phyloP scores from a whole-genome alignment of 2,113 vertebrate species.

The Lutjanus erythropterus region DNA sequence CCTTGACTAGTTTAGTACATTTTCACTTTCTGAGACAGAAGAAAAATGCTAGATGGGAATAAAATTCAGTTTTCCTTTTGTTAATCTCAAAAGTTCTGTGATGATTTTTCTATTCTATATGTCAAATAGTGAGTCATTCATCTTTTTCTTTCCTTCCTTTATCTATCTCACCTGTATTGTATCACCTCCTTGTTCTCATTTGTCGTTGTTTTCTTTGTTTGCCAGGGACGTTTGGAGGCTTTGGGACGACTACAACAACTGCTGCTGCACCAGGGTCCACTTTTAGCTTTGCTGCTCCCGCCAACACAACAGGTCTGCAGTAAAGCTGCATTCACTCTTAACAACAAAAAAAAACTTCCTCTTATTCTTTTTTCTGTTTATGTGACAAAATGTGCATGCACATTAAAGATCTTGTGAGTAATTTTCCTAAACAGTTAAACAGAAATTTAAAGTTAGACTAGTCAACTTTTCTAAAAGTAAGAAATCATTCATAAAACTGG shows the following conservation, averaged over 20 bases:
- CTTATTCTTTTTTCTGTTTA: too few species aligned
- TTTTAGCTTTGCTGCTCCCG: conserved; percentile 92
- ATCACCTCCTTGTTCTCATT: neutral
- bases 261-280: conserved; percentile 84
- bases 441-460: too few species aligned
- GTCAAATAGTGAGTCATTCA: neutral
- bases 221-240: conserved; percentile 93
- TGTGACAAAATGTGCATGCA: too few species aligned
- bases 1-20: neutral
- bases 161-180: neutral
- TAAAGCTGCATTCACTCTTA: neutral
- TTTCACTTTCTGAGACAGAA: conserved; percentile 22
- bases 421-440: too few species aligned
- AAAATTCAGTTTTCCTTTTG: neutral
- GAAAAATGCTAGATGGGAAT: neutral
- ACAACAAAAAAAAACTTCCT: neutral
- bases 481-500: too few species aligned
- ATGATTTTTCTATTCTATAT: conserved; percentile 2
- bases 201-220: conserved; percentile 45
- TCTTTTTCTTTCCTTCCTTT: neutral
- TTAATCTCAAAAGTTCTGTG: conserved; percentile 1
- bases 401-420: too few species aligned
- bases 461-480: too few species aligned
- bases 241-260: conserved; percentile 90
- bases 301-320: conserved; percentile 88